These are phyloP conservation scores for Chelidonichthys spinosus DNA, from an alignment of 2,797 vertebrate genomes.

Conservation along the genomic window DNA sequence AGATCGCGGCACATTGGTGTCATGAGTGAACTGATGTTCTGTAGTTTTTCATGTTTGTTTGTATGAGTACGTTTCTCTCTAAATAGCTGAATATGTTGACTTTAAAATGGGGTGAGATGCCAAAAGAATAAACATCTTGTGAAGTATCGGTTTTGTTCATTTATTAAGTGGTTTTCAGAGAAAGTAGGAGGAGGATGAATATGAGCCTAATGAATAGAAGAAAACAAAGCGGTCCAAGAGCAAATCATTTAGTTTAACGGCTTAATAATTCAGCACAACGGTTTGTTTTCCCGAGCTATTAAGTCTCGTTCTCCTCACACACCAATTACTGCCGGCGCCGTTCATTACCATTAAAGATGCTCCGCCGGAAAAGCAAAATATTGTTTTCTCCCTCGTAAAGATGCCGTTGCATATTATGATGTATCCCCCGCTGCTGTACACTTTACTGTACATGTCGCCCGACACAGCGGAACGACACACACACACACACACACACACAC, in stretches of 20 bases:
- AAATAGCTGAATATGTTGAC: constrained; percentile 10
- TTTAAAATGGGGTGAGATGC: constrained; percentile 25
- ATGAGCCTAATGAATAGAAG: constrained; percentile 37
- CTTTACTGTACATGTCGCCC: constrained; percentile 15
- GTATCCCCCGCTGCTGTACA: background rate
- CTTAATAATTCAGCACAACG: constrained; percentile 46
- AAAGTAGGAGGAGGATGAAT: background rate
- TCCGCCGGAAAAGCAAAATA: constrained; percentile 8
- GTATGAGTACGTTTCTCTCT: constrained; percentile 16
- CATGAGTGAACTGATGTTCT: background rate
- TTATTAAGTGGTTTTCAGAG: constrained; percentile 15
- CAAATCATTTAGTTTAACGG: constrained; percentile 43
- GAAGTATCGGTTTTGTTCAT: background rate
- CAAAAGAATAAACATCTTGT: constrained; percentile 52
- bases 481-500: constrained; percentile 24
- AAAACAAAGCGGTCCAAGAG: constrained; percentile 36
- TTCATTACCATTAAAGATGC: constrained; percentile 45
- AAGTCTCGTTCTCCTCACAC: constrained; percentile 27
- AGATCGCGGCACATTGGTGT: background rate
- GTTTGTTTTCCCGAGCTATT: constrained; percentile 45
- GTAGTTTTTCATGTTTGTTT: constrained; percentile 38
- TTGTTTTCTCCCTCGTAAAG: background rate
- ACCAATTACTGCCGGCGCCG: constrained; percentile 35
- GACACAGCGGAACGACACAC: constrained; percentile 19
- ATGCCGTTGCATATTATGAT: constrained; percentile 30